These are phyloP conservation scores for Salpingus planirostris DNA, from an alignment of 2,888 invertebrate species.

Conservation along the genomic window DNA sequence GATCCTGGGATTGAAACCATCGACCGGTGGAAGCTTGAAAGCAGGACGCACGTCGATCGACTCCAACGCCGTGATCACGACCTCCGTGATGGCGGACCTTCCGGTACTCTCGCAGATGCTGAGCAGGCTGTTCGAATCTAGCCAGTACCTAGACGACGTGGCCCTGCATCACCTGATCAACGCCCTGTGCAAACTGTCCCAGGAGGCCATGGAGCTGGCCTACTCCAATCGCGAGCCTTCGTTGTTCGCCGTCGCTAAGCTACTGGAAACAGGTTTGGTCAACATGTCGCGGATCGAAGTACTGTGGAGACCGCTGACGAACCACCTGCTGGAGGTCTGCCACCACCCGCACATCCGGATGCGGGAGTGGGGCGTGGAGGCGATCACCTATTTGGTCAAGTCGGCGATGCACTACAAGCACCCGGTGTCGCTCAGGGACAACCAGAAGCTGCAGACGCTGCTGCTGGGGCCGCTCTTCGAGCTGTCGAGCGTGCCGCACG, in stretches of 20 bases:
- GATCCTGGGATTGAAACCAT: conserved; percentile 93
- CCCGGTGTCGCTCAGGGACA: conserved; percentile 71
- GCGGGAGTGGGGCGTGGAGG: conserved; percentile 97
- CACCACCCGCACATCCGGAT: conserved; percentile 91
- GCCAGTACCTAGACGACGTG: conserved; percentile 86
- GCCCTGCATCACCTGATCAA: conserved; percentile 94
- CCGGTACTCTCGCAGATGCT: conserved; percentile 86
- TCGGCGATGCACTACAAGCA: conserved; percentile 84
- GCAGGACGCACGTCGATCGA: conserved; percentile 72
- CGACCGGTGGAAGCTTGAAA: conserved; percentile 86
- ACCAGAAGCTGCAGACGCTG: conserved; percentile 79
- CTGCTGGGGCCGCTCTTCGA: conserved; percentile 86
- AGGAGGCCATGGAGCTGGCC: conserved; percentile 95
- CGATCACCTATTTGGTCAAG: conserved; percentile 87
- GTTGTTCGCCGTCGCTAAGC: conserved; percentile 91
- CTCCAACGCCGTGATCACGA: conserved; percentile 82
- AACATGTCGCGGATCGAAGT: conserved; percentile 91
- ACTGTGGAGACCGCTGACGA: conserved; percentile 90
- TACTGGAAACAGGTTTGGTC: conserved; percentile 94
- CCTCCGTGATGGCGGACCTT: conserved; percentile 92
- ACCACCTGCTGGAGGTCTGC: conserved; percentile 92
- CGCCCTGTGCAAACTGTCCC: conserved; percentile 89
- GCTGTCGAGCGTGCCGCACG: conserved; percentile 79
- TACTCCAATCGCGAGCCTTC: conserved; percentile 95
- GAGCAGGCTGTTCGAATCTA: conserved; percentile 88